Conservation (phyloP, 2,113 vertebrate species). For the Apeltes quadracus region DNA sequence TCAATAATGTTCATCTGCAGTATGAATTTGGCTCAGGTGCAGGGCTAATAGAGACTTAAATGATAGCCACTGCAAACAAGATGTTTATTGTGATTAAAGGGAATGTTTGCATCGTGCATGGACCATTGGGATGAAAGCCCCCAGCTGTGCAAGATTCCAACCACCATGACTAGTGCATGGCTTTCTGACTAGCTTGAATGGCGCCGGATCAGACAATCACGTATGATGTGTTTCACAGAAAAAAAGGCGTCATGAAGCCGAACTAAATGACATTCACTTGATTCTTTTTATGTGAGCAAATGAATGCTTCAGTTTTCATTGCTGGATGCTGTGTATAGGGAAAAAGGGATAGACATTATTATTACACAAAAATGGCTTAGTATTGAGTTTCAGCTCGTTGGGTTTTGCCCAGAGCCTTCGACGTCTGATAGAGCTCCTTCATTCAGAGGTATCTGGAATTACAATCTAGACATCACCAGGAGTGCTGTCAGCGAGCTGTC, state of each 20-base stretch:
- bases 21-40: neutral
- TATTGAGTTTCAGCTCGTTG: constrained; percentile 44
- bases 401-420: constrained; percentile 24
- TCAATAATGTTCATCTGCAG: neutral
- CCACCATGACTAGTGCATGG: neutral
- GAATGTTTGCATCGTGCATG: constrained; percentile 67
- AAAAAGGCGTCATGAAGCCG: constrained; percentile 26
- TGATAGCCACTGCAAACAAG: neutral
- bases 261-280: constrained; percentile 13
- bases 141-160: constrained; percentile 10
- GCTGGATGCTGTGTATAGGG: constrained; percentile 35
- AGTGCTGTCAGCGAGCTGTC: neutral
- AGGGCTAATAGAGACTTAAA: neutral
- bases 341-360: constrained; percentile 59
- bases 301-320: constrained; percentile 44
- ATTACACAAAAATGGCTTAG: constrained; percentile 33
- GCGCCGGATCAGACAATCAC: constrained; percentile 65
- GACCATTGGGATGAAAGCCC: constrained; percentile 16
- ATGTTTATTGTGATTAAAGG: constrained; percentile 43
- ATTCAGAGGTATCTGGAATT: constrained; percentile 23
- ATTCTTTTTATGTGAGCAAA: constrained; percentile 38
- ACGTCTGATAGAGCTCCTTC: constrained; percentile 18
- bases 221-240: constrained; percentile 27
- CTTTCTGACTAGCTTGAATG: constrained; percentile 30
- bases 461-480: constrained; percentile 14